Base-by-base conservation (phyloP, 1,140 invertebrate genomes). In the Nasonia longicornis region DNA sequence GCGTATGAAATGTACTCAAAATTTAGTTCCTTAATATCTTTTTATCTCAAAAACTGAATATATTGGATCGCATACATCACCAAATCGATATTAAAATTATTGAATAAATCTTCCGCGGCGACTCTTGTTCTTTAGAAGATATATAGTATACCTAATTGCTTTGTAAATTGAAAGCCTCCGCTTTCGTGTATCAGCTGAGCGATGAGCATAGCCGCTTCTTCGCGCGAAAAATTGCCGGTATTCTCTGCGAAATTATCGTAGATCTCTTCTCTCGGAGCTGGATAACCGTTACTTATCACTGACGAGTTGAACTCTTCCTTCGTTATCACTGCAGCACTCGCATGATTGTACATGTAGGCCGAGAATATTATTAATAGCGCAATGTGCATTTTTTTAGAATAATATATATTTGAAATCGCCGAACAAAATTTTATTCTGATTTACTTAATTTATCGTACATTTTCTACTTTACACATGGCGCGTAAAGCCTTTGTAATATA, bases 121-220 rank as follows among this genome's bases (percentile, higher is more conserved):
- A 63, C 14, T 7, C 4, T 29, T 66, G 8, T 26, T n/a, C 26
- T 29, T 11, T 67, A 58, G 16, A 20, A 52, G 16, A 52, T 52
- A 58, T 58, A 67, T 29, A 67, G 14, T 29, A 29, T 77, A 78
- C 77, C 77, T 38, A 79, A 29, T 72, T 79, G 38, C n/a, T 79
- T 67, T 1, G 69, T 72, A 22, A 29, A 72, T 16, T 58, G 14
- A 48, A 79, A 79, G 22, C 77, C 77, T 12, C 77, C 77, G 20
- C 77, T 79, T 42, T 79, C 77, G 29, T 79, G 77, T 4, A 79
- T 63, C 22, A 79, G 29, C 16, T 79, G 77, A 11, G 77, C 77
- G 45, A 79, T 58, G 11, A 79, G 31, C 77, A 79, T 79, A 3
- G 77, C 67, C 12, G 16, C 14, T 38, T 79, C 77, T 16, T 22